A percentile compares a stretch with the other conserved stretches of the same genome.
Evolutionary conservation across 2,888 invertebrate species (phyloP).

Genomic region (Agrochola lychnidis): DNA sequence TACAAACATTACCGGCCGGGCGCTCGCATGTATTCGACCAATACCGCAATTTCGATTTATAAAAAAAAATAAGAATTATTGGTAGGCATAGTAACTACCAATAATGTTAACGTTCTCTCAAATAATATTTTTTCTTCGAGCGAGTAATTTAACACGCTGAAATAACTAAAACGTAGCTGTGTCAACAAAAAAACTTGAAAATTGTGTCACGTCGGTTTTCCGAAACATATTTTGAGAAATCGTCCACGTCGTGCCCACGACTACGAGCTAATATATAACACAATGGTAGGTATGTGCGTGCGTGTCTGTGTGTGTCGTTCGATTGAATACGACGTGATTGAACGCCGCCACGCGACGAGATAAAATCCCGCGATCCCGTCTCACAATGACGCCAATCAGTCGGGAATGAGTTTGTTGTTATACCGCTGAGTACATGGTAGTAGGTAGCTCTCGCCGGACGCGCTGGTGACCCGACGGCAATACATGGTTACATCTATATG

Average conservation of each 20-base stretch:
- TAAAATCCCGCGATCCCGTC: constrained; percentile 71
- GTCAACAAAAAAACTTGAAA: constrained; percentile 39
- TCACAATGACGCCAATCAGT: constrained; percentile 84
- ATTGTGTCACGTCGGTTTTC: constrained; percentile 51
- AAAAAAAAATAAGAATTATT: constrained; percentile 5
- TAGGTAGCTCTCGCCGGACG: constrained; percentile 39
- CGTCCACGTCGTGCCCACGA: constrained; percentile 36
- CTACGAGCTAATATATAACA: constrained; percentile 53
- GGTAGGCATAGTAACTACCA: not conserved
- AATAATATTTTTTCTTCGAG: constrained; percentile 18
- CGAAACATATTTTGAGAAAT: constrained; percentile 57
- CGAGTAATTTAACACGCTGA: constrained; percentile 7
- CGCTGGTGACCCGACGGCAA: constrained; percentile 28
- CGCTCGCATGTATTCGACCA: no score
- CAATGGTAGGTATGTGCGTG: constrained; percentile 50
- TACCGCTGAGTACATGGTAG: constrained; percentile 55
- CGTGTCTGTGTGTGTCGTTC: constrained; percentile 59
- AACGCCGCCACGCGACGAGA: constrained; percentile 72
- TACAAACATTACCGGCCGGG: no score
- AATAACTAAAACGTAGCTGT: constrained; percentile 33
- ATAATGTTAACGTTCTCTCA: constrained; percentile 6
- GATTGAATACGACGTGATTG: constrained; percentile 82
- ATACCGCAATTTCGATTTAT: no score
- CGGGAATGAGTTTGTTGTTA: constrained; percentile 77
- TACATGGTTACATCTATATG: constrained; percentile 32